These are phyloP conservation scores for Campoletis sonorensis DNA, from an alignment of 1,140 invertebrate genomes.

Conservation along the genomic window DNA sequence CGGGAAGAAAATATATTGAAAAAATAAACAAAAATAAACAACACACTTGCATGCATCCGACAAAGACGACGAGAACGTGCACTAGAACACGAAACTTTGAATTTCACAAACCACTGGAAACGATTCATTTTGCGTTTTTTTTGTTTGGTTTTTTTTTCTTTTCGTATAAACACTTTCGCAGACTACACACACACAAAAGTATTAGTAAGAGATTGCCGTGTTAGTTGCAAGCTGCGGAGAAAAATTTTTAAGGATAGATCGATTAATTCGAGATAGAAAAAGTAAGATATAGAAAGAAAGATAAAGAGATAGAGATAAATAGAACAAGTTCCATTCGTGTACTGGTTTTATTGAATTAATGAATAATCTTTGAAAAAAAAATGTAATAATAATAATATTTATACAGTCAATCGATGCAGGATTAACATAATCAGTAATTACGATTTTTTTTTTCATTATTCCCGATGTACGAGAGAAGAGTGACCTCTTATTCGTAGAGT, in stretches of 20 bases:
- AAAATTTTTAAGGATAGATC: constrained; percentile 48
- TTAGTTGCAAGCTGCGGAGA: constrained; percentile 71
- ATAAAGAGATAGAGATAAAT: constrained; percentile 55
- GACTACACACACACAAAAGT: neutral
- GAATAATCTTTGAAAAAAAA: constrained; percentile 22
- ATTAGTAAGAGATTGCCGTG: constrained; percentile 69
- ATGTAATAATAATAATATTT: constrained; percentile 9
- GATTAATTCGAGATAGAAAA: constrained; percentile 32
- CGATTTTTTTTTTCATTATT: constrained; percentile 5
- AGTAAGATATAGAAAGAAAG: too few relatives aligned
- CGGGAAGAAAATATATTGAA: neutral
- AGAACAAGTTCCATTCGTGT: constrained; percentile 65
- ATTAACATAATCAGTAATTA: constrained; percentile 47
- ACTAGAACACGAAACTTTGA: neutral
- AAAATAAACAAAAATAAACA: constrained; percentile 32
- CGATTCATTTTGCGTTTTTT: neutral
- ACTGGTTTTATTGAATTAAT: constrained; percentile 69
- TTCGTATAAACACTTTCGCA: constrained; percentile 6
- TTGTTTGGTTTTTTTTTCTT: neutral
- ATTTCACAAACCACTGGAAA: neutral
- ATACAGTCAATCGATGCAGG: constrained; percentile 41
- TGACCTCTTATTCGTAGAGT: constrained; percentile 45
- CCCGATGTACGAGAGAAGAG: neutral
- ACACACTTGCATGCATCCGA: constrained; percentile 14
- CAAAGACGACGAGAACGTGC: constrained; percentile 21